These are phyloP conservation scores for Centroberyx gerrardi DNA, from an alignment of 2,797 vertebrate species.

Conservation along the genomic window DNA sequence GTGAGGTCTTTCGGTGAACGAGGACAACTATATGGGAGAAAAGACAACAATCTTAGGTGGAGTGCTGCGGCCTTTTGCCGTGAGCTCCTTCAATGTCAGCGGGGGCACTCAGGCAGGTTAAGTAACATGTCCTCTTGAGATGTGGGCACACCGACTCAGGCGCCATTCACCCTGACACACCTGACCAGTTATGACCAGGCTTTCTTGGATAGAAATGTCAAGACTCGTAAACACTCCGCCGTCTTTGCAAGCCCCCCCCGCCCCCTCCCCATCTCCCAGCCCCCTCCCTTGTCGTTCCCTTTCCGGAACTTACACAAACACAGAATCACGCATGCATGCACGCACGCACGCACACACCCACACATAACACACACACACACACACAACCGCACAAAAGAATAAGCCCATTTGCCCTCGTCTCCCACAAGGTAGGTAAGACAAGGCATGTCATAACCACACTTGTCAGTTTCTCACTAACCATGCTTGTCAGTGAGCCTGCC, in stretches of 20 bases:
- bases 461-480: conserved; percentile 84
- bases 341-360: conserved; percentile 16
- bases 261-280: neutral
- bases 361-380: neutral
- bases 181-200: conserved; percentile 49
- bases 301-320: conserved; percentile 16
- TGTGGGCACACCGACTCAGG: conserved; percentile 14
- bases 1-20: neutral
- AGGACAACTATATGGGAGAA: neutral
- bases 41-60: neutral
- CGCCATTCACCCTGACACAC: conserved; percentile 55
- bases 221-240: conserved; percentile 36
- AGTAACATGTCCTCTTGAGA: conserved; percentile 45
- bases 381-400: conserved; percentile 33
- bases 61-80: neutral
- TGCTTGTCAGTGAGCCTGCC: conserved; percentile 63
- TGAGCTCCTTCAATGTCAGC: conserved; percentile 30
- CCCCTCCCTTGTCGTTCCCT: conserved; percentile 9
- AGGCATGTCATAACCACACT: conserved; percentile 70
- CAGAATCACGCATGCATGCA: neutral
- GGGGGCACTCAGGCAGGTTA: conserved; percentile 41
- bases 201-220: conserved; percentile 77
- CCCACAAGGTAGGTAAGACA: conserved; percentile 67
- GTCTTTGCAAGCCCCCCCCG: conserved; percentile 5
- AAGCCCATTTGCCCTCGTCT: conserved; percentile 42